Conservation (phyloP, 1,140 invertebrate genomes). For the Spodoptera litura region DNA sequence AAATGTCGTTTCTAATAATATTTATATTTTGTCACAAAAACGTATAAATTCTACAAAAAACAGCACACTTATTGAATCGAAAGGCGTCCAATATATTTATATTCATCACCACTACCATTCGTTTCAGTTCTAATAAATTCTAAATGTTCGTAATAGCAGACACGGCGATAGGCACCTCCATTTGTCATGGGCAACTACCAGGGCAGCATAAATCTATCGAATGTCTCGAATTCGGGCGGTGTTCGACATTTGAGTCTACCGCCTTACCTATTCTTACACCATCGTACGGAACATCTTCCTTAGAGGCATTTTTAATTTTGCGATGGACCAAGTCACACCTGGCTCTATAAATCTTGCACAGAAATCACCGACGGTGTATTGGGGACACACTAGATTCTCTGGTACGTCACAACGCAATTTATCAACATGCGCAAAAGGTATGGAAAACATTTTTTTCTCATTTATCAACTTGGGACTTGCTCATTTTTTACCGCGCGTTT, state of each 20-base stretch:
- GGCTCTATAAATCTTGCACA: constrained; percentile 7
- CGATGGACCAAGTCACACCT: neutral
- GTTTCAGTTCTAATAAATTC: constrained; percentile 24
- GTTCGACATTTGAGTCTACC: constrained; percentile 27
- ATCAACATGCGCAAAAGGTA: constrained; percentile 24
- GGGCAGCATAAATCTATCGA: constrained; percentile 26
- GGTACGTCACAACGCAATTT: constrained; percentile 7
- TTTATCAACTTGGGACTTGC: neutral
- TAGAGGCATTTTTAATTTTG: constrained; percentile 7
- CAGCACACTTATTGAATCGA: too few relatives aligned
- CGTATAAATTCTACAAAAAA: too few relatives aligned
- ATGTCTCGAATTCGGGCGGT: constrained; percentile 18
- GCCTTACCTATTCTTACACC: constrained; percentile 7
- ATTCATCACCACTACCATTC: constrained; percentile 18
- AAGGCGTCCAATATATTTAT: neutral
- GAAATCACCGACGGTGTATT: neutral
- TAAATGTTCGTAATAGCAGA: constrained; percentile 16
- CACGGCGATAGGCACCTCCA: constrained; percentile 24
- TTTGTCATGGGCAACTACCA: constrained; percentile 34
- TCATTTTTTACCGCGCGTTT: constrained; percentile 7
- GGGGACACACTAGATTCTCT: constrained; percentile 13
- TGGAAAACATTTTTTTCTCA: constrained; percentile 21
- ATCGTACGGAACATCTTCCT: neutral
- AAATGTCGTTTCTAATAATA: too few relatives aligned
- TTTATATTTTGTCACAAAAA: too few relatives aligned